Percentiles rank a stretch among this genome's conserved stretches.
These are phyloP conservation scores for Aphodius sticticus DNA, from an alignment of 2,888 invertebrate species.

Conservation along the genomic window DNA sequence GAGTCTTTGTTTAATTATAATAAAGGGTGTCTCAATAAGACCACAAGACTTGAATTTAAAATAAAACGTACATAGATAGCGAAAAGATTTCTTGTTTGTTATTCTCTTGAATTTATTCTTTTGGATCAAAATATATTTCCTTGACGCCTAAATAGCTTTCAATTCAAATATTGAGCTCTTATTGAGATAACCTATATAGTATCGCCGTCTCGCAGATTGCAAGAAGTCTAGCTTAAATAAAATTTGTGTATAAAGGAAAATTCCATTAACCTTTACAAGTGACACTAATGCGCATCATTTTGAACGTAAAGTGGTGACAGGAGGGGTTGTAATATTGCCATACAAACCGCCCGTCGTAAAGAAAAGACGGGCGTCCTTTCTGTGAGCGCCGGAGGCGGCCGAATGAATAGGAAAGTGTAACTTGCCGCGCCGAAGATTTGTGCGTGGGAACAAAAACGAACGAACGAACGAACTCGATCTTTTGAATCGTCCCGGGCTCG, in stretches of 20 bases:
- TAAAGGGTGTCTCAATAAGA: too few relatives aligned
- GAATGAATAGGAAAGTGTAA: not conserved
- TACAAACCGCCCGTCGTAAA: not conserved
- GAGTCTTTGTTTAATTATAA: slow-evolving; percentile 47
- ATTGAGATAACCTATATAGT: too few relatives aligned
- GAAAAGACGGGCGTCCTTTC: not conserved
- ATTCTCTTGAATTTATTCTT: too few relatives aligned
- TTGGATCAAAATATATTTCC: too few relatives aligned
- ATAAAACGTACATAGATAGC: too few relatives aligned
- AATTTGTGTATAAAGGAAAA: not conserved
- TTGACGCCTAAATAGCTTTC: too few relatives aligned
- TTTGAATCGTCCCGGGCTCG: not conserved
- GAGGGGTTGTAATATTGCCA: not conserved
- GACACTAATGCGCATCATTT: slow-evolving; percentile 4
- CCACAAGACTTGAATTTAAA: too few relatives aligned
- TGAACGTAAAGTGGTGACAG: not conserved
- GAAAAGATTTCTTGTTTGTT: too few relatives aligned
- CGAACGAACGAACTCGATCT: not conserved
- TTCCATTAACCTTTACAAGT: not conserved
- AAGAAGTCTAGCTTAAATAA: too few relatives aligned
- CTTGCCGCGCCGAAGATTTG: not conserved
- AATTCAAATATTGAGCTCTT: too few relatives aligned
- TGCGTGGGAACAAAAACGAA: not conserved
- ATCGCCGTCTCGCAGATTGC: too few relatives aligned
- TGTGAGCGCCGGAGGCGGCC: not conserved